A percentile compares a stretch with the other conserved stretches of the same genome.
phyloP scores from a whole-genome alignment of 2,797 vertebrate genomes.

The Paedocypris micromegethes region DNA sequence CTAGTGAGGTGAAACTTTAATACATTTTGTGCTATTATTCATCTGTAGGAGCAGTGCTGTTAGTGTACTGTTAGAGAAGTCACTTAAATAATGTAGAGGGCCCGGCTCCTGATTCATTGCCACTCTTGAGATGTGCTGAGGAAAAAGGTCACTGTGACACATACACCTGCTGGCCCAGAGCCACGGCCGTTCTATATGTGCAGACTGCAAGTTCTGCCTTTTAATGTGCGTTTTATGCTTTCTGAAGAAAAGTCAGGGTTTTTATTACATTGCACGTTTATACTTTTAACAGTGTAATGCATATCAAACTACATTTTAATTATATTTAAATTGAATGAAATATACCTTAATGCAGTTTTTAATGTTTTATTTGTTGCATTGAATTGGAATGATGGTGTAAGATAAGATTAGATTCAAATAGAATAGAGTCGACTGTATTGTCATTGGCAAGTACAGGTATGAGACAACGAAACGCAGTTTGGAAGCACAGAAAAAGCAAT shows the following conservation, averaged over 20 bases:
- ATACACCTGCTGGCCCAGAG: constrained; percentile 39
- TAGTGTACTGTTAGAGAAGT: constrained; percentile 34
- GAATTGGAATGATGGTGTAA: no score
- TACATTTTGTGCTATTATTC: constrained; percentile 19
- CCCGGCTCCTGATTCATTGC: constrained; percentile 34
- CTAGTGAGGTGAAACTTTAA: constrained; percentile 17
- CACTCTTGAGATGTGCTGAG: constrained; percentile 37
- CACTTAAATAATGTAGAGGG: constrained; percentile 43
- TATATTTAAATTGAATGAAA: no score
- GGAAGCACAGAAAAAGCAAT: no score
- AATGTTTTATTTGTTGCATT: no score
- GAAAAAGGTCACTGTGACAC: constrained; percentile 45
- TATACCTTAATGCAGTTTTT: no score
- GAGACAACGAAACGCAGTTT: no score
- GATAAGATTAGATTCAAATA: no score
- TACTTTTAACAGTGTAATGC: no score
- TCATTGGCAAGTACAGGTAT: no score
- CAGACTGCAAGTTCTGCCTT: constrained; percentile 7
- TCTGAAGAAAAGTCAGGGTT: not conserved
- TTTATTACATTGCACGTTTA: not conserved
- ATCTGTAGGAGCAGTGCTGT: constrained; percentile 20
- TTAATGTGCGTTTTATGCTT: not conserved
- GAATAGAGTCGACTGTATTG: no score
- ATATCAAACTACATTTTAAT: no score
- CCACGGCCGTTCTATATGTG: constrained; percentile 13